Evolutionary conservation across 1,140 invertebrate genomes (phyloP).

Genomic region (Euwallacea similis): DNA sequence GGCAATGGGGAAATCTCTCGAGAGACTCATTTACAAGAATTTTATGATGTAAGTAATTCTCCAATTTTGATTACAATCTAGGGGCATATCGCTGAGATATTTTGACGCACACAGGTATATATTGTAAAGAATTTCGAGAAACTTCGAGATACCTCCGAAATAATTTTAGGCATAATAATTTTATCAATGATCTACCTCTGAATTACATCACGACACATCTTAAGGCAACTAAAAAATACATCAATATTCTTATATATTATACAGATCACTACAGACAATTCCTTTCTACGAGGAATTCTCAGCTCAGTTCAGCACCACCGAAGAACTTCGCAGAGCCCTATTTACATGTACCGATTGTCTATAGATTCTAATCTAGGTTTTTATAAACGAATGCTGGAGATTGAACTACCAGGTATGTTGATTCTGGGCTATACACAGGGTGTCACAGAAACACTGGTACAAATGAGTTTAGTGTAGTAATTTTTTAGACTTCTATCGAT

Average conservation of each 20-base stretch:
- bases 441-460: too few relatives aligned
- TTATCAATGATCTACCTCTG: too few relatives aligned
- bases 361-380: conserved; percentile 58
- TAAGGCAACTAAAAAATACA: too few relatives aligned
- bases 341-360: conserved; percentile 60
- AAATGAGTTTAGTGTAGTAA: too few relatives aligned
- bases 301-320: conserved; percentile 53
- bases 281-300: conserved; percentile 55
- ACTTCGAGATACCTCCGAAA: too few relatives aligned
- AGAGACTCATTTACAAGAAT: conserved; percentile 37
- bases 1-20: conserved; percentile 51
- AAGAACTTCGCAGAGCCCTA: conserved; percentile 52
- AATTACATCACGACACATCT: too few relatives aligned
- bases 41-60: conserved; percentile 22
- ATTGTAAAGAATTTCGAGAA: too few relatives aligned
- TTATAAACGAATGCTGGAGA: conserved; percentile 51
- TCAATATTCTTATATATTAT: conserved; percentile 6
- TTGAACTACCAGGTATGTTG: conserved; percentile 30
- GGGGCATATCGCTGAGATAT: too few relatives aligned
- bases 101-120: too few relatives aligned
- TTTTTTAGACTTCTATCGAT: too few relatives aligned
- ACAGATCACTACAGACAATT: conserved; percentile 50
- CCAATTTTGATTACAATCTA: background rate
- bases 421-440: too few relatives aligned
- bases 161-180: too few relatives aligned